phyloP scores from a whole-genome alignment of 37 sponge, comb jelly and placozoan species.

The Agelas oroides region DNA sequence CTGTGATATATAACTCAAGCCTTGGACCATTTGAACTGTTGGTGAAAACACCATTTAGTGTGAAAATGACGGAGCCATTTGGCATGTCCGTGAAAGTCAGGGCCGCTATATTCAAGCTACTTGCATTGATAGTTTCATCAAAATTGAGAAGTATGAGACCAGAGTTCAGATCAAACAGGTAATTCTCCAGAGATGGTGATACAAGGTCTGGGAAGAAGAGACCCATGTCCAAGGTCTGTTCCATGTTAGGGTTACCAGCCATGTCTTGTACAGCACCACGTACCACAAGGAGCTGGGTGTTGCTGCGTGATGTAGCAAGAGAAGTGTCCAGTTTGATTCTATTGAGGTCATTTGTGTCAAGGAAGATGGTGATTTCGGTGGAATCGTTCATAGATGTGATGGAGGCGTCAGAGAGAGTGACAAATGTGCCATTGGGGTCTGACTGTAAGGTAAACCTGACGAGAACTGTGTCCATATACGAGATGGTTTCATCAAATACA shows the following conservation, averaged over 20 bases:
- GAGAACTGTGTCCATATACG: slow-evolving; percentile 28
- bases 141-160: slow-evolving; percentile 70
- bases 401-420: slow-evolving; percentile 61
- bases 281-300: slow-evolving; percentile 51
- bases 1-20: slow-evolving; percentile 50
- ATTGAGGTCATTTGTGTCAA: slow-evolving; percentile 64
- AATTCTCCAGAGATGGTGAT: slow-evolving; percentile 56
- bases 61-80: slow-evolving; percentile 56
- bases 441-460: slow-evolving; percentile 52
- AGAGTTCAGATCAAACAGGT: slow-evolving; percentile 75
- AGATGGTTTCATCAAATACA: slow-evolving; percentile 91
- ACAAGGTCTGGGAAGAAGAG: slow-evolving; percentile 57
- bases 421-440: slow-evolving; percentile 44
- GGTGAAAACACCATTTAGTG: slow-evolving; percentile 34
- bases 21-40: slow-evolving; percentile 75
- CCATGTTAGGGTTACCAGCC: slow-evolving; percentile 48
- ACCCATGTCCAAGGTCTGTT: slow-evolving; percentile 36
- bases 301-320: slow-evolving; percentile 57
- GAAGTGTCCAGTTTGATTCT: slow-evolving; percentile 75
- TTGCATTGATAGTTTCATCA: slow-evolving; percentile 75
- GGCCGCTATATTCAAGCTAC: slow-evolving; percentile 50
- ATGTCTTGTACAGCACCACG: slow-evolving; percentile 68
- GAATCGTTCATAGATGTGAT: slow-evolving; percentile 62
- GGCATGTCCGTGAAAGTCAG: slow-evolving; percentile 62
- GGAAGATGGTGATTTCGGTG: slow-evolving; percentile 43